These are phyloP conservation scores for Zaprionus vittiger DNA, from an alignment of 1,140 invertebrate genomes.

Conservation along the genomic window DNA sequence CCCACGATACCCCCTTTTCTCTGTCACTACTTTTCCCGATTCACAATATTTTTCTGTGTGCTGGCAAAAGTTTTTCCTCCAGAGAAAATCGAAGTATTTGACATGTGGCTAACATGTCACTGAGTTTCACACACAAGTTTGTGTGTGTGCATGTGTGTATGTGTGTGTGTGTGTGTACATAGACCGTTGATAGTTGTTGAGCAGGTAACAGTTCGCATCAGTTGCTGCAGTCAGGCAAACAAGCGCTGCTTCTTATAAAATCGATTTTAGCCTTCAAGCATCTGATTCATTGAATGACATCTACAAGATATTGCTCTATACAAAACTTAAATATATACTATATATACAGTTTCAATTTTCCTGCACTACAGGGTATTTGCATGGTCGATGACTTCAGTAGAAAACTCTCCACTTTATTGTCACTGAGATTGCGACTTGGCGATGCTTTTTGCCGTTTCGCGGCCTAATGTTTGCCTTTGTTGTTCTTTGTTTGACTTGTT, in stretches of 20 bases:
- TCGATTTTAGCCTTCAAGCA: background rate
- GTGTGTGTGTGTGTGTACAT: conserved; percentile 1
- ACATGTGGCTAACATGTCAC: conserved; percentile 66
- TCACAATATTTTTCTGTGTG: conserved; percentile 37
- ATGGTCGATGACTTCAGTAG: background rate
- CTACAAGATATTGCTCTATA: background rate
- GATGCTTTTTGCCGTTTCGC: conserved; percentile 12
- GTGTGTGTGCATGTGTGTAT: conserved; percentile 1
- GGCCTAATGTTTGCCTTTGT: conserved; percentile 42
- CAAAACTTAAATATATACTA: background rate
- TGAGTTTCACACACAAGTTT: conserved; percentile 19
- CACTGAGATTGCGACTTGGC: conserved; percentile 6
- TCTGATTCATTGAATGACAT: background rate
- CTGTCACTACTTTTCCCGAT: background rate
- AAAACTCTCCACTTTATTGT: background rate
- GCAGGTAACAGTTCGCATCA: conserved; percentile 21
- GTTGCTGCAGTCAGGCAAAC: conserved; percentile 16
- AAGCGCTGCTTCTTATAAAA: background rate
- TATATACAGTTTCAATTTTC: background rate
- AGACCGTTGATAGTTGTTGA: background rate
- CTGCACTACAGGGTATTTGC: conserved; percentile 17
- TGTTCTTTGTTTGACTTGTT: conserved; percentile 62
- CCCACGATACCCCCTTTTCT: background rate
- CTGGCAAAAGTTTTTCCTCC: conserved; percentile 15
- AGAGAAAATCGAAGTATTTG: conserved; percentile 69